Conservation (phyloP, 2,797 vertebrate genomes). For the Enteromius mattozi region DNA sequence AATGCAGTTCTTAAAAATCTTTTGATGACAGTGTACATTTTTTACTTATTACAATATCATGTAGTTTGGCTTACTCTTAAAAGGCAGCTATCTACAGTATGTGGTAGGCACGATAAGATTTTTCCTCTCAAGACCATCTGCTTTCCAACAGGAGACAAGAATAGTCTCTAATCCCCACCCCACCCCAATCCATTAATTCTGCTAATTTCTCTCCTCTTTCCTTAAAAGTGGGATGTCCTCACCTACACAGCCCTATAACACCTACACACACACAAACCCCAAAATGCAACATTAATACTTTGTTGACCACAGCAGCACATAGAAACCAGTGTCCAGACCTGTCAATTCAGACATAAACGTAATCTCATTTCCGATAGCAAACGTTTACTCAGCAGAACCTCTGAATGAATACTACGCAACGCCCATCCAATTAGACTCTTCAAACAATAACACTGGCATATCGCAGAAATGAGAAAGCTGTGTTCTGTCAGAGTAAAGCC, state of each 20-base stretch:
- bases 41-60: too few relatives aligned
- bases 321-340: background rate
- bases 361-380: background rate
- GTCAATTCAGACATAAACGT: background rate
- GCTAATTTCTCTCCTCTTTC: background rate
- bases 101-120: background rate
- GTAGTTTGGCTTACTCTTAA: too few relatives aligned
- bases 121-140: background rate
- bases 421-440: constrained; percentile 35
- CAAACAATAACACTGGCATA: constrained; percentile 23
- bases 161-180: background rate
- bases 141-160: background rate
- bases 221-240: background rate
- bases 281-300: background rate
- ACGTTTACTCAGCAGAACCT: constrained; percentile 38
- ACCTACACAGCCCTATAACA: background rate
- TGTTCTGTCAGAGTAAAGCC: constrained; percentile 3
- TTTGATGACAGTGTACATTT: too few relatives aligned
- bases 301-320: background rate
- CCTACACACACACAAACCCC: background rate
- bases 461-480: background rate
- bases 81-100: too few relatives aligned
- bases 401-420: constrained; percentile 10
- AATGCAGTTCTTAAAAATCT: too few relatives aligned
- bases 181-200: background rate